phyloP scores from a whole-genome alignment of 2,888 invertebrate genomes.

The Torymus aiolomorphi region DNA sequence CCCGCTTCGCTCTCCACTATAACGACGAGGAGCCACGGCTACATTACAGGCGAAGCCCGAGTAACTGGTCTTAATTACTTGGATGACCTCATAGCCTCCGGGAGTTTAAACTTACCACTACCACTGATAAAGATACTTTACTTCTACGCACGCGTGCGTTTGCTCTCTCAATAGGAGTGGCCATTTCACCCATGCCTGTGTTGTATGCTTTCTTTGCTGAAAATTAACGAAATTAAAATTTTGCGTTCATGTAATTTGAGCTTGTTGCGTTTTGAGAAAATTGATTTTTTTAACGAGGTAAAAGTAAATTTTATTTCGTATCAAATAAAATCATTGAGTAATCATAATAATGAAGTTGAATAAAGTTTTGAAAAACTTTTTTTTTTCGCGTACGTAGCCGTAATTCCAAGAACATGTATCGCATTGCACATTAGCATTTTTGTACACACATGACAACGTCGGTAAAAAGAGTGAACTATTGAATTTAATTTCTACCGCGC shows the following conservation, averaged over 20 bases:
- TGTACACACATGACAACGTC: not conserved
- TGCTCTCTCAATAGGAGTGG: constrained; percentile 61
- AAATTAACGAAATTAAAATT: constrained; percentile 39
- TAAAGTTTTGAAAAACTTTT: no score
- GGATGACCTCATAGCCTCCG: constrained; percentile 73
- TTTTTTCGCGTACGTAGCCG: no score
- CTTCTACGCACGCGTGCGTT: constrained; percentile 55
- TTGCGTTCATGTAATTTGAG: constrained; percentile 19
- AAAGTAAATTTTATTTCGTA: no score
- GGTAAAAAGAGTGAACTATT: no score
- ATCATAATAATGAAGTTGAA: no score
- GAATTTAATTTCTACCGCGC: no score
- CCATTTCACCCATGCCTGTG: constrained; percentile 51
- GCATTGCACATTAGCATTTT: no score
- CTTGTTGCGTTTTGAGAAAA: no score
- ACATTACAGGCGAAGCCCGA: constrained; percentile 64
- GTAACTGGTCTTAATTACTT: constrained; percentile 74
- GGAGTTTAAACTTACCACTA: constrained; percentile 71
- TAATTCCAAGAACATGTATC: no score
- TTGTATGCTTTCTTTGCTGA: constrained; percentile 17
- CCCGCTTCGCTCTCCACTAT: constrained; percentile 37
- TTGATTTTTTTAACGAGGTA: no score
- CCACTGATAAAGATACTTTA: constrained; percentile 65
- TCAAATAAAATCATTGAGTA: no score
- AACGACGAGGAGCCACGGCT: constrained; percentile 31